Conservation (phyloP, 1,140 invertebrate genomes). For the Drosophila truncata region DNA sequence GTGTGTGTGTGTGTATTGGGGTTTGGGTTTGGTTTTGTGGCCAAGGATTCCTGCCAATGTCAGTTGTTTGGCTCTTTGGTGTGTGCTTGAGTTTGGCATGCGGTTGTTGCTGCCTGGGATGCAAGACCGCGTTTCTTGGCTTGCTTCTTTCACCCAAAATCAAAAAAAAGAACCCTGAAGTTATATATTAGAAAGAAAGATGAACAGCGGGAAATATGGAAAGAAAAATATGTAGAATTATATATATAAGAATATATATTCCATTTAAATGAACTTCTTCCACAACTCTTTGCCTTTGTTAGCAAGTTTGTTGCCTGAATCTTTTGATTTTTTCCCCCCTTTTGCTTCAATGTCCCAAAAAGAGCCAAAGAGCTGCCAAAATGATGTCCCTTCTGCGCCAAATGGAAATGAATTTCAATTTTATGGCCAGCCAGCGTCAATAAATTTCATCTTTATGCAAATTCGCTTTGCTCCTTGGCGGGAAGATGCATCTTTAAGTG, state of each 20-base stretch:
- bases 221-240: neutral
- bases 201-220: slow-evolving; percentile 15
- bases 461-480: slow-evolving; percentile 29
- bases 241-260: neutral
- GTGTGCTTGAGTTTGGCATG: slow-evolving; percentile 66
- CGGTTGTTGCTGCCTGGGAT: slow-evolving; percentile 25
- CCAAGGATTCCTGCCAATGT: slow-evolving; percentile 72
- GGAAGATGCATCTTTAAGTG: slow-evolving; percentile 34
- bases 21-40: slow-evolving; percentile 40
- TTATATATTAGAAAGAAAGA: slow-evolving; percentile 7
- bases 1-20: slow-evolving; percentile 42
- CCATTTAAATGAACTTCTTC: slow-evolving; percentile 7
- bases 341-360: slow-evolving; percentile 15
- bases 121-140: slow-evolving; percentile 10
- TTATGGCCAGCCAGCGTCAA: slow-evolving; percentile 74
- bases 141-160: slow-evolving; percentile 47
- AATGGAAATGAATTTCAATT: slow-evolving; percentile 77
- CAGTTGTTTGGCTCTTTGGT: slow-evolving; percentile 41
- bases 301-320: slow-evolving; percentile 69
- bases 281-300: neutral
- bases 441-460: slow-evolving; percentile 83
- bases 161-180: neutral
- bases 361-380: slow-evolving; percentile 1
- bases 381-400: slow-evolving; percentile 28
- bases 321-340: slow-evolving; percentile 46